Base-by-base conservation (phyloP, 2,113 vertebrate genomes). In the Colossoma macropomum region DNA sequence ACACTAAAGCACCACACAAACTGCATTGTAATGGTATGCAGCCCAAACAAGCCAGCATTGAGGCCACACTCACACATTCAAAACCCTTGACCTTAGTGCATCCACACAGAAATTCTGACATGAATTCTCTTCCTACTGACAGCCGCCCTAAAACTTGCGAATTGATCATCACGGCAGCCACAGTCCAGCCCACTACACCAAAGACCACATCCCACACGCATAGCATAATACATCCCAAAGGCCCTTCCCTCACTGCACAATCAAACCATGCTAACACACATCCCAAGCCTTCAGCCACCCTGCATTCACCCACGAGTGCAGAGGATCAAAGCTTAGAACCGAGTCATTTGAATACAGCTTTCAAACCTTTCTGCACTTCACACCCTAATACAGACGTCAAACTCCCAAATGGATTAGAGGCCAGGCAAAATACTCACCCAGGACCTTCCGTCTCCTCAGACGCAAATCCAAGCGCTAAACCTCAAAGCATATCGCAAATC, bases 391-490 rank as follows among this genome's bases (percentile, higher is more conserved):
- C 65, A 78, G 77, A 72, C 16, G 11, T 69, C 68, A 56, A 75
- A 50, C 38, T 73, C 75, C 73, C 75, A 54, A 84, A 79, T 71
- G 60, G 75, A 63, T 83, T 85, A 82, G 63, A 84, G 71, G 71
- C 60, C 66, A 48, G 60, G 62, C 88, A 83, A 72, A 81, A 79
- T 83, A 65, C 41, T 32, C 71, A 82, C 21, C 28, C 25, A 25
- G 82, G 74, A 77, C 75, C 82, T 25, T 81, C 79, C 54, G 32
- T 32, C 75, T 85, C 0, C 56, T 76, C 77, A 69, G 72, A 83
- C 56, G 66, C 69, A 66, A 81, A 82, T 80, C 56, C 48, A 10
- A 48, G 72, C 27, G n/a, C 48, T 59, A 85, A 88, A 84, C 71
- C 73, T 65, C 77, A 76, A 80, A 79, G 28, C 45, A 21, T 34